Percentiles rank a stretch among this genome's conserved stretches.
These are phyloP conservation scores for Gopherus evgoodei DNA, from an alignment of 2,113 vertebrate species.

Conservation along the genomic window DNA sequence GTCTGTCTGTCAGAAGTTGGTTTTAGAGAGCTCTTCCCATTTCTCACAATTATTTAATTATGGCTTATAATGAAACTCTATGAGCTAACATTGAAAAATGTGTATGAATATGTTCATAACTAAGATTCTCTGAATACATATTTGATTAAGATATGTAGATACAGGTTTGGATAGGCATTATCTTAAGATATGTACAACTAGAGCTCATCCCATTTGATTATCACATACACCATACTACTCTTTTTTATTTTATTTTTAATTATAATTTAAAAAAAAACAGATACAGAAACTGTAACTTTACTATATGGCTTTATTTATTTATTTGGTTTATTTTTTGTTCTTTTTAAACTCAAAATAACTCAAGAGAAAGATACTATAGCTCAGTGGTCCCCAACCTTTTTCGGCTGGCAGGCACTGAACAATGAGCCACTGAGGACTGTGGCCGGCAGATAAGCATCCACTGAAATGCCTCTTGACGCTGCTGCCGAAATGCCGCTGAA, in stretches of 20 bases:
- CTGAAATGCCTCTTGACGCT: too few species aligned
- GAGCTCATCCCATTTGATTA: constrained; percentile 32
- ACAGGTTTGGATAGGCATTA: constrained; percentile 2
- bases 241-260: background rate
- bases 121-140: constrained; percentile 17
- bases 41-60: background rate
- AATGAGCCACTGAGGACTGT: too few species aligned
- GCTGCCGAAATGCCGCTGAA: too few species aligned
- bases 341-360: background rate
- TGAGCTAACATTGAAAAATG: constrained; percentile 10
- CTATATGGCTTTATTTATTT: constrained; percentile 21
- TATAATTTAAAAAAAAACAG: background rate
- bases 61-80: constrained; percentile 29
- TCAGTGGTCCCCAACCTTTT: background rate
- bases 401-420: too few species aligned
- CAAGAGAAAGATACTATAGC: constrained; percentile 11
- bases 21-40: constrained; percentile 6
- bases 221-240: background rate
- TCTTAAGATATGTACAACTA: constrained; percentile 24
- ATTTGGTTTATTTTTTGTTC: background rate
- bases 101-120: background rate
- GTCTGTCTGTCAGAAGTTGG: background rate
- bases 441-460: too few species aligned
- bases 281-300: constrained; percentile 11
- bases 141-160: constrained; percentile 3